A percentile compares a stretch with the other conserved stretches of the same genome.
These are phyloP conservation scores for Harpagifer antarcticus DNA, from an alignment of 2,797 vertebrate species.

Conservation along the genomic window DNA sequence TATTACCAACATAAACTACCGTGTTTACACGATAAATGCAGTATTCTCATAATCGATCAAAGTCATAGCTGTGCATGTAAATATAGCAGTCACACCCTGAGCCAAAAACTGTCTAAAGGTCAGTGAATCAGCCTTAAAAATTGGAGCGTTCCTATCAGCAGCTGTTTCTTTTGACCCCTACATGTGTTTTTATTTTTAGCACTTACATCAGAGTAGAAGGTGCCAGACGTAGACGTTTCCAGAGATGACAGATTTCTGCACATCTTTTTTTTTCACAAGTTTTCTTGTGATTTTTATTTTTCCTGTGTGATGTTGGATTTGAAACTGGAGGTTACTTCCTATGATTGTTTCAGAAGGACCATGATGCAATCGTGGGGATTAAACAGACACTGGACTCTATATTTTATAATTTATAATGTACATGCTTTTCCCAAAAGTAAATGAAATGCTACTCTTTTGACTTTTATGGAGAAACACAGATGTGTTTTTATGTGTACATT, in stretches of 20 bases:
- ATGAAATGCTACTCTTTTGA: constrained; percentile 53
- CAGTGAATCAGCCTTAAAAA: constrained; percentile 81
- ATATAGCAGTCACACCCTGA: constrained; percentile 56
- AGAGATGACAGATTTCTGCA: constrained; percentile 70
- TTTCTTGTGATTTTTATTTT: constrained; percentile 43
- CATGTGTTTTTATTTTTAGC: constrained; percentile 71
- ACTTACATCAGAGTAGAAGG: constrained; percentile 77
- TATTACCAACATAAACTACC: constrained; percentile 11
- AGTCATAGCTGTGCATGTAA: constrained; percentile 59
- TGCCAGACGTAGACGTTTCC: constrained; percentile 62
- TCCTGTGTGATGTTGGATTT: constrained; percentile 59
- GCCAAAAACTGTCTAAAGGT: constrained; percentile 69
- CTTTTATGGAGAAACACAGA: constrained; percentile 34
- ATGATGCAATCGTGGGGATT: constrained; percentile 58
- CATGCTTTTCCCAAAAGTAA: constrained; percentile 61
- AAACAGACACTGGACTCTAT: constrained; percentile 85
- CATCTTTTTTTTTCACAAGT: constrained; percentile 60
- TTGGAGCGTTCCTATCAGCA: constrained; percentile 56
- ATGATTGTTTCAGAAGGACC: constrained; percentile 70
- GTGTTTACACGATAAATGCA: constrained; percentile 44
- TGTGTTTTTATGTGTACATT: constrained; percentile 43
- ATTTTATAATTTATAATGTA: constrained; percentile 74
- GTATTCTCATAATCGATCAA: constrained; percentile 21
- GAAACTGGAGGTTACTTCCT: constrained; percentile 77
- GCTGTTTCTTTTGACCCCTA: constrained; percentile 50